These are phyloP conservation scores for Cyclophora punctaria DNA, from an alignment of 2,888 invertebrate species.

Conservation along the genomic window DNA sequence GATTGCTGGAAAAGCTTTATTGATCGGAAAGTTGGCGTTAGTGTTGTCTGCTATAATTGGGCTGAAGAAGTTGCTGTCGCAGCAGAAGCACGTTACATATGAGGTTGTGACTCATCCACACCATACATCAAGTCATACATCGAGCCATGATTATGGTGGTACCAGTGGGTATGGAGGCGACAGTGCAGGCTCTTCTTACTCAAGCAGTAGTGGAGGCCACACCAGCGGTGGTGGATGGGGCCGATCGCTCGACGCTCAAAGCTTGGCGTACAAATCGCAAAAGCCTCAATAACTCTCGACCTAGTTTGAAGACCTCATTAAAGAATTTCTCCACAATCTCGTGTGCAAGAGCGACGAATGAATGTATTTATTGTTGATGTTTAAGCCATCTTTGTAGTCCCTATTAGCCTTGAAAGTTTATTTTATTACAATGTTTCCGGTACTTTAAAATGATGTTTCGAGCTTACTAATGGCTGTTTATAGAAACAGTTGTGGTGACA, in stretches of 20 bases:
- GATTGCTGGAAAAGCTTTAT: slow-evolving; percentile 88
- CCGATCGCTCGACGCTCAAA: slow-evolving; percentile 83
- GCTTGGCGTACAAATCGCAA: slow-evolving; percentile 86
- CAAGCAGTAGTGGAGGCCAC: slow-evolving; percentile 61
- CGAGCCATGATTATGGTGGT: slow-evolving; percentile 78
- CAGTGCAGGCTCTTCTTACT: slow-evolving; percentile 72
- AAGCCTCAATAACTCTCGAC: slow-evolving; percentile 71
- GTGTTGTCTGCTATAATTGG: slow-evolving; percentile 89
- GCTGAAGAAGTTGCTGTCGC: slow-evolving; percentile 85
- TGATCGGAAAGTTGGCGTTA: slow-evolving; percentile 89
- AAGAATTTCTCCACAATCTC: slow-evolving; percentile 54
- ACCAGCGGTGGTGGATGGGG: slow-evolving; percentile 82
- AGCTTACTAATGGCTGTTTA: too few relatives aligned
- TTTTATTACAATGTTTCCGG: too few relatives aligned
- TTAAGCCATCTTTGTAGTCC: slow-evolving; percentile 26
- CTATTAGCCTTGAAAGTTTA: slow-evolving; percentile 20
- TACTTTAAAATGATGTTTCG: too few relatives aligned
- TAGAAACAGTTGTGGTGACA: too few relatives aligned
- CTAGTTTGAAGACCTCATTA: slow-evolving; percentile 51
- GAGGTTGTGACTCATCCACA: slow-evolving; percentile 91
- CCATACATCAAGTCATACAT: slow-evolving; percentile 80
- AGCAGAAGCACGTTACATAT: slow-evolving; percentile 90
- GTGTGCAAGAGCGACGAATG: slow-evolving; percentile 47
- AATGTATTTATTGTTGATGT: slow-evolving; percentile 49
- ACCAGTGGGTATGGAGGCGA: slow-evolving; percentile 79